phyloP scores from a whole-genome alignment of 2,888 invertebrate species.

The Vanessa cardui region DNA sequence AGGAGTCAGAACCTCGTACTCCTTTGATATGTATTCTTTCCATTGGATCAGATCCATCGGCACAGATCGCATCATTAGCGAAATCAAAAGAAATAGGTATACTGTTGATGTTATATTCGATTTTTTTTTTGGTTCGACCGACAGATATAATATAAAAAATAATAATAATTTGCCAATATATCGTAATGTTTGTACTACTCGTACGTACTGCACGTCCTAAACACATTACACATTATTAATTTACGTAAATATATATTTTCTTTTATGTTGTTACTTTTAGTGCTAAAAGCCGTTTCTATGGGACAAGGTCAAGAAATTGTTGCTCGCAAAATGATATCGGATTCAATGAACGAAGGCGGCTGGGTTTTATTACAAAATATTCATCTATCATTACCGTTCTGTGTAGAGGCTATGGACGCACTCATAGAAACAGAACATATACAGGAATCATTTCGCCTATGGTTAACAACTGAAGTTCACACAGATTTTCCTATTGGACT shows the following conservation, averaged over 20 bases:
- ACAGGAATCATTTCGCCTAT: slow-evolving; percentile 92
- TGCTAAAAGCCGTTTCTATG: slow-evolving; percentile 95
- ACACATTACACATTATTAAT: too few species aligned
- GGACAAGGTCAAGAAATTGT: slow-evolving; percentile 97
- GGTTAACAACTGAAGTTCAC: slow-evolving; percentile 98
- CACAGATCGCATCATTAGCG: slow-evolving; percentile 93
- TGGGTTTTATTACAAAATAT: slow-evolving; percentile 98
- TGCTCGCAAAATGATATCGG: slow-evolving; percentile 91
- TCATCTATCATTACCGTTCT: slow-evolving; percentile 97
- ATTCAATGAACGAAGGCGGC: slow-evolving; percentile 91
- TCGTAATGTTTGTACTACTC: too few species aligned
- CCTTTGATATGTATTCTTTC: slow-evolving; percentile 96
- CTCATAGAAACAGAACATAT: slow-evolving; percentile 92
- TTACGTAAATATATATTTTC: too few species aligned
- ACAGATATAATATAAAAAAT: too few species aligned
- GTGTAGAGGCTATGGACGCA: slow-evolving; percentile 95
- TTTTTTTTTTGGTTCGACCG: background rate
- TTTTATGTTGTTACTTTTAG: slow-evolving; percentile 62
- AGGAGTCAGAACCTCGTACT: slow-evolving; percentile 93
- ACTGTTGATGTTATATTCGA: slow-evolving; percentile 46
- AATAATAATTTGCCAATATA: too few species aligned
- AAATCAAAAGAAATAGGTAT: slow-evolving; percentile 93
- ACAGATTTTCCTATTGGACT: slow-evolving; percentile 95
- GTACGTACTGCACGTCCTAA: too few species aligned
- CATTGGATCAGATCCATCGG: slow-evolving; percentile 98